Evolutionary conservation across 2,888 invertebrate species (phyloP).

Genomic region (Aspidapion aeneum): DNA sequence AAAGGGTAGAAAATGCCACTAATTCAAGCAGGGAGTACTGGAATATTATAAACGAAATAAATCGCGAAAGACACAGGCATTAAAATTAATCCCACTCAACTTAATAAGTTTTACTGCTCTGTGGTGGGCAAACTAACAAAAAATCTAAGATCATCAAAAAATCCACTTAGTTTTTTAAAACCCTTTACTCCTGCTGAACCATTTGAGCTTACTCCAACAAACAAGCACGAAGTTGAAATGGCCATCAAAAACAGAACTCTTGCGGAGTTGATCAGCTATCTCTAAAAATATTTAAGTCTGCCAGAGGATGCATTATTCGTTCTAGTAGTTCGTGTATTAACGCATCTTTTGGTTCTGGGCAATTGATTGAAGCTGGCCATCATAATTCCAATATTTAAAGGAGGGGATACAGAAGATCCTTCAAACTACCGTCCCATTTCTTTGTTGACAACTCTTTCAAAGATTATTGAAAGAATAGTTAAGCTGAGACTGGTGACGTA

Average conservation of each 20-base stretch:
- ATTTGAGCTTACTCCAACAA: not conserved
- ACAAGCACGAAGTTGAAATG: not conserved
- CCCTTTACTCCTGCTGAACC: not conserved
- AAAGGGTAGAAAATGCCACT: not conserved
- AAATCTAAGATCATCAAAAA: not conserved
- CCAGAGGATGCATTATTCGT: not conserved
- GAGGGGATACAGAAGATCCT: not conserved
- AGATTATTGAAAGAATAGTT: not conserved
- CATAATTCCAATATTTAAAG: not conserved
- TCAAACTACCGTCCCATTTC: not conserved
- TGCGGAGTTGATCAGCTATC: not conserved
- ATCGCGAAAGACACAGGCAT: not conserved
- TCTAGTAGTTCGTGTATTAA: not conserved
- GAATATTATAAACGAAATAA: not conserved
- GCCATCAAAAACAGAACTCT: not conserved
- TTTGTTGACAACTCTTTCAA: not conserved
- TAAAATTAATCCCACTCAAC: not conserved
- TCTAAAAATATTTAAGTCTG: not conserved
- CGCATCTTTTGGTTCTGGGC: not conserved
- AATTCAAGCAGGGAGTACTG: not conserved
- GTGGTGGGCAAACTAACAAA: not conserved
- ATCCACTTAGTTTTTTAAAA: not conserved
- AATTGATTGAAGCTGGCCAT: not conserved
- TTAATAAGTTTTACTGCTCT: not conserved
- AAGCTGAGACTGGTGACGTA: not conserved